Percentiles rank a stretch among this genome's conserved stretches.
phyloP scores from a whole-genome alignment of 2,888 invertebrate genomes.

The Patella ulyssiponensis region DNA sequence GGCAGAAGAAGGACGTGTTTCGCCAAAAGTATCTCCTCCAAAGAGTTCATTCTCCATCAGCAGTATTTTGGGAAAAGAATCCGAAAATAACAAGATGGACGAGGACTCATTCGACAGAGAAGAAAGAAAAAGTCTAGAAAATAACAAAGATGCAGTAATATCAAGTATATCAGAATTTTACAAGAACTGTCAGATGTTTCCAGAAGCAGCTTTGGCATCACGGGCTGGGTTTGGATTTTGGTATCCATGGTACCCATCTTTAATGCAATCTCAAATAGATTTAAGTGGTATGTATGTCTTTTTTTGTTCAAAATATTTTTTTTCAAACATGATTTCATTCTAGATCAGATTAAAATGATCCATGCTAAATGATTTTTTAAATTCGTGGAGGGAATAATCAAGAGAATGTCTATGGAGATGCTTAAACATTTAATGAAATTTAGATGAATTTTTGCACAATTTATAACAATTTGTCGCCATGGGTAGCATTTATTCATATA shows the following conservation, averaged over 20 bases:
- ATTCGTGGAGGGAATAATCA: no score
- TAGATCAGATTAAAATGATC: no score
- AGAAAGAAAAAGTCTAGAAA: slow-evolving; percentile 12
- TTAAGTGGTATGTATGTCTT: slow-evolving; percentile 25
- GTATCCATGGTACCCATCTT: slow-evolving; percentile 37
- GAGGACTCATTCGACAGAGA: slow-evolving; percentile 10
- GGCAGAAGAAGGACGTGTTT: background rate
- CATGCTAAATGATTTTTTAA: no score
- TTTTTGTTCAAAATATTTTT: background rate
- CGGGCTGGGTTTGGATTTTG: slow-evolving; percentile 34
- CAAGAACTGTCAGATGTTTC: slow-evolving; percentile 41
- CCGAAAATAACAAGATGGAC: slow-evolving; percentile 36
- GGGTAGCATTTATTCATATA: no score
- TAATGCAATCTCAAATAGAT: slow-evolving; percentile 30
- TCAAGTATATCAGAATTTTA: slow-evolving; percentile 45
- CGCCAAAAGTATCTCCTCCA: slow-evolving; percentile 17
- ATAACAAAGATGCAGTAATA: slow-evolving; percentile 40
- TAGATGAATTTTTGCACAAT: no score
- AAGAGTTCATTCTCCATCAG: slow-evolving; percentile 57
- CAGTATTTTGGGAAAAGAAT: slow-evolving; percentile 53
- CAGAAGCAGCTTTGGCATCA: slow-evolving; percentile 35
- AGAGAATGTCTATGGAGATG: no score
- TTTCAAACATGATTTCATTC: background rate
- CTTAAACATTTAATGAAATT: no score
- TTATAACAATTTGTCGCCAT: no score